Conservation (phyloP, 2,888 invertebrate species). For the Temnothorax rugatulus region DNA sequence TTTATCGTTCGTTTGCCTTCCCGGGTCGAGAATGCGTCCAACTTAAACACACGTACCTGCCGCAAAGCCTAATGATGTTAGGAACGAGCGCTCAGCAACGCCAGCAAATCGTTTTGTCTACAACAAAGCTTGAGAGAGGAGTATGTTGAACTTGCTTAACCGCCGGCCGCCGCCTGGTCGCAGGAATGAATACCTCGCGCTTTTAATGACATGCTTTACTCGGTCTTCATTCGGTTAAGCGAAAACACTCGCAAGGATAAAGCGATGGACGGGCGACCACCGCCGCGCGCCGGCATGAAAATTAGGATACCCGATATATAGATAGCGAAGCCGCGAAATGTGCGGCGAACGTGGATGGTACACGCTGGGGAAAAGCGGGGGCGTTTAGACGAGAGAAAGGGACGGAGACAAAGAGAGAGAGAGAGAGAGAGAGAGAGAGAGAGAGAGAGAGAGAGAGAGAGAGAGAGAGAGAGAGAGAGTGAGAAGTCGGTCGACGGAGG, state of each 20-base stretch:
- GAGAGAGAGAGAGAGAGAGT: constrained; percentile 26
- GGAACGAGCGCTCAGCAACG: constrained; percentile 57
- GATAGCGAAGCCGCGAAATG: constrained; percentile 54
- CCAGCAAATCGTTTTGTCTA: constrained; percentile 65
- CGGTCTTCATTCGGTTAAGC: constrained; percentile 77
- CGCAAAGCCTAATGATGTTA: constrained; percentile 65
- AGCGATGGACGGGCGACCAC: constrained; percentile 54
- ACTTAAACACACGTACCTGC: constrained; percentile 9
- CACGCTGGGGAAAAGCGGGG: constrained; percentile 51
- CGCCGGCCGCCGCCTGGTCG: constrained; percentile 39
- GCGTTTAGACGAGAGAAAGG: constrained; percentile 42
- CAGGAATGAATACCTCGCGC: constrained; percentile 71
- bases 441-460: constrained; percentile 10
- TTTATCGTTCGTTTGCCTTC: neutral
- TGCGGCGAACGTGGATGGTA: constrained; percentile 48
- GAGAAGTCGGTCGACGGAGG: constrained; percentile 57
- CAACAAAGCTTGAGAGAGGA: constrained; percentile 64
- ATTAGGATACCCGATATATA: constrained; percentile 77
- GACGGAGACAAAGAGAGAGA: neutral
- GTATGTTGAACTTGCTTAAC: constrained; percentile 59
- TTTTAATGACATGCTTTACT: constrained; percentile 76
- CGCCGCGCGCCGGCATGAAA: constrained; percentile 64
- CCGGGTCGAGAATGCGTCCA: neutral
- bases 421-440: constrained; percentile 28
- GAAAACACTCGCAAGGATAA: constrained; percentile 75